Conservation (phyloP, 2,888 invertebrate species). For the Rhagonycha lutea region DNA sequence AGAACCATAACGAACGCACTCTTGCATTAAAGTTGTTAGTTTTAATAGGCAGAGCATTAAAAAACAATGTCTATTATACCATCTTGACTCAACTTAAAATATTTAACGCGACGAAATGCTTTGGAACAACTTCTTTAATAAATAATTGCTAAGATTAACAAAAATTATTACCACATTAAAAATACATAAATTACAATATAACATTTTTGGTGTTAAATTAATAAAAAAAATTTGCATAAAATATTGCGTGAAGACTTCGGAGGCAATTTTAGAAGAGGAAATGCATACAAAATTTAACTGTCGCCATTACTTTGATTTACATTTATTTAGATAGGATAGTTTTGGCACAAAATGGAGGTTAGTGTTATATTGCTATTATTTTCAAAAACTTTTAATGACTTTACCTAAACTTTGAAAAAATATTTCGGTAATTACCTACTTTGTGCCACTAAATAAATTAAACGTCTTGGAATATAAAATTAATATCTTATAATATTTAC, state of each 20-base stretch:
- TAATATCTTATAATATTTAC: background rate
- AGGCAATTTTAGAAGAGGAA: constrained; percentile 19
- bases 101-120: background rate
- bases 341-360: constrained; percentile 5
- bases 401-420: background rate
- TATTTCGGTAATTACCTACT: background rate
- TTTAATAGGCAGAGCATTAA: constrained; percentile 12
- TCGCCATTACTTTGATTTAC: constrained; percentile 28
- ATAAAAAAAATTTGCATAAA: constrained; percentile 4
- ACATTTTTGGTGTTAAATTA: constrained; percentile 10
- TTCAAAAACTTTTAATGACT: constrained; percentile 11
- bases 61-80: background rate
- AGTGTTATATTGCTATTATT: constrained; percentile 6
- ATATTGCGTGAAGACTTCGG: constrained; percentile 11
- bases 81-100: background rate
- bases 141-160: background rate
- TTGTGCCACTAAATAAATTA: background rate
- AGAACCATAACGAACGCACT: constrained; percentile 42
- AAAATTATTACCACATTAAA: background rate
- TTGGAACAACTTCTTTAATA: background rate
- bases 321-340: constrained; percentile 17
- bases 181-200: background rate
- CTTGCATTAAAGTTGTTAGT: constrained; percentile 44
- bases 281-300: constrained; percentile 27
- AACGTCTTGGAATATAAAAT: background rate